Percentiles rank a stretch among this genome's conserved stretches.
Conservation (phyloP, 1,140 invertebrate species). For the Conopomorpha cramerella region DNA sequence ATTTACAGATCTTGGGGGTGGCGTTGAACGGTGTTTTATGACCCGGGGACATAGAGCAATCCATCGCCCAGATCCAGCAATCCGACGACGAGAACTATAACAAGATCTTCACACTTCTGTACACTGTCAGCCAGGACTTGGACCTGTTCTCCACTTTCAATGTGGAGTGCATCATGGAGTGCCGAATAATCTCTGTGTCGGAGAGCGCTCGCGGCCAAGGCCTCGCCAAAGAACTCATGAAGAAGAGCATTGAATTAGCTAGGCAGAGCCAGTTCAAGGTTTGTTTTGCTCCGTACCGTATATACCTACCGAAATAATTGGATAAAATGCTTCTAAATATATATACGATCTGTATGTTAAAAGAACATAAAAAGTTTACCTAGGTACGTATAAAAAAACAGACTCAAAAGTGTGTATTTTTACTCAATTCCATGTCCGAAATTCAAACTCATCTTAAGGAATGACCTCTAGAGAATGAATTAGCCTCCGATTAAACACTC, state of each 20-base stretch:
- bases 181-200: constrained; percentile 78
- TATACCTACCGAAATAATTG: too few relatives aligned
- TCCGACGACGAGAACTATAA: constrained; percentile 44
- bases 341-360: too few relatives aligned
- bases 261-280: constrained; percentile 72
- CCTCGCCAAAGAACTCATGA: constrained; percentile 71
- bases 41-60: constrained; percentile 50
- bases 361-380: too few relatives aligned
- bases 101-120: constrained; percentile 49
- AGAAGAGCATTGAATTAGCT: constrained; percentile 67
- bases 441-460: too few relatives aligned
- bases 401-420: too few relatives aligned
- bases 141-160: constrained; percentile 60
- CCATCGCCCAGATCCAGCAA: constrained; percentile 39
- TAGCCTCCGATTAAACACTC: too few relatives aligned
- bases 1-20: constrained; percentile 40
- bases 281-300: constrained; percentile 10
- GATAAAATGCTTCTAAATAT: too few relatives aligned
- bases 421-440: too few relatives aligned
- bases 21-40: constrained; percentile 47
- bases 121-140: constrained; percentile 38
- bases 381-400: too few relatives aligned
- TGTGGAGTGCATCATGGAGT: constrained; percentile 77
- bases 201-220: constrained; percentile 70
- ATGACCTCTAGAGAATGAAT: too few relatives aligned